These are phyloP conservation scores for Lasioglossum leucozonium DNA, from an alignment of 2,888 invertebrate genomes.

Conservation along the genomic window DNA sequence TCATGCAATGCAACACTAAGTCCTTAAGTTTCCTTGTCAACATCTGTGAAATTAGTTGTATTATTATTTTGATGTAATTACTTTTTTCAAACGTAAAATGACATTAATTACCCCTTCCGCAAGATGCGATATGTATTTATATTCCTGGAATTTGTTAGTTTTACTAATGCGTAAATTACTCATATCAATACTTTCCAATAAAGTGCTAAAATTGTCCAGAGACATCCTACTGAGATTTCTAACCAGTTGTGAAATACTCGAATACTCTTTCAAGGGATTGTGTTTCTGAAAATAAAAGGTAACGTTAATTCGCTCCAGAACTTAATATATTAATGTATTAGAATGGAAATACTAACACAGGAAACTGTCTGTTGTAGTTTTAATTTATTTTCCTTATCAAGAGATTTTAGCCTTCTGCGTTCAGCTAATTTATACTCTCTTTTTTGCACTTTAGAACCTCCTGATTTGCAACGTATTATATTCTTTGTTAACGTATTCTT, in stretches of 20 bases:
- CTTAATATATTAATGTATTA: background rate
- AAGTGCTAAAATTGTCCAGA: conserved; percentile 1
- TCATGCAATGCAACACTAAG: background rate
- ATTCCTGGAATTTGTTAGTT: background rate
- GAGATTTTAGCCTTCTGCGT: background rate
- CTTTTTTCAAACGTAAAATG: background rate
- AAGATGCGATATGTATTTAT: background rate
- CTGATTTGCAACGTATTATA: conserved; percentile 25
- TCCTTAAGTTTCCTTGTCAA: conserved; percentile 14
- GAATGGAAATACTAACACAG: conserved; percentile 3
- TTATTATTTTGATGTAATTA: background rate
- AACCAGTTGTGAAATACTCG: background rate
- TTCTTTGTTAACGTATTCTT: conserved; percentile 4
- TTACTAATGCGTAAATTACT: conserved; percentile 20
- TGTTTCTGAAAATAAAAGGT: background rate
- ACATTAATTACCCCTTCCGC: conserved; percentile 20
- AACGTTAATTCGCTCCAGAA: background rate
- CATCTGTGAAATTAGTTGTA: conserved; percentile 8
- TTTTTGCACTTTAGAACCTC: conserved; percentile 16
- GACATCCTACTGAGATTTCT: conserved; percentile 6
- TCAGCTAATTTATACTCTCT: conserved; percentile 20
- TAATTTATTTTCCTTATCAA: background rate
- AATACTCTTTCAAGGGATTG: fast-evolving
- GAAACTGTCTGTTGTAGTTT: background rate
- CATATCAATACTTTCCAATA: conserved; percentile 13